Conservation (phyloP, 64 coral and sea anemone genomes). For the Montipora efflorescens region DNA sequence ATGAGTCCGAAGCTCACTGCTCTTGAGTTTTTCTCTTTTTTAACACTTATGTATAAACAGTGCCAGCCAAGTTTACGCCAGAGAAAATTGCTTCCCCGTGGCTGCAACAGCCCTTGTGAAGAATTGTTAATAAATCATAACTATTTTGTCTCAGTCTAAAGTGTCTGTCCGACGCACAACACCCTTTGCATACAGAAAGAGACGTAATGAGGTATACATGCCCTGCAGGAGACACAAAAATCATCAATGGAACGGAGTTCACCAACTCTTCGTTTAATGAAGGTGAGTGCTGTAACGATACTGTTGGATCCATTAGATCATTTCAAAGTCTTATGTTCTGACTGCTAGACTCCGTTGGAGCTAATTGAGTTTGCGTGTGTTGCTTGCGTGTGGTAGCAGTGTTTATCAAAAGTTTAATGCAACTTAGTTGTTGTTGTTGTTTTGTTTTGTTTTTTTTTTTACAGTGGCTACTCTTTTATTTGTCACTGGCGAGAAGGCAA, state of each 20-base stretch:
- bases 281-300: constrained; percentile 48
- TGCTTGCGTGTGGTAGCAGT: no score
- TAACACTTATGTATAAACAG: no score
- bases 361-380: no score
- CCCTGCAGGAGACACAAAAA: constrained; percentile 46
- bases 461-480: constrained; percentile 95
- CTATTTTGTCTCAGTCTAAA: constrained; percentile 52
- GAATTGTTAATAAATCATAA: background rate
- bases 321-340: no score
- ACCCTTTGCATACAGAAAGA: constrained; percentile 80
- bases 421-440: background rate
- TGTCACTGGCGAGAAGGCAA: constrained; percentile 94
- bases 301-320: no score
- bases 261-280: constrained; percentile 92
- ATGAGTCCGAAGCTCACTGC: no score
- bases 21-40: no score
- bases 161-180: constrained; percentile 68
- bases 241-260: constrained; percentile 77
- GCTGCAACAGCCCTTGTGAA: no score
- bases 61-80: no score
- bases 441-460: no score
- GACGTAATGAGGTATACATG: constrained; percentile 93
- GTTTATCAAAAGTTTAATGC: background rate
- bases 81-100: no score
- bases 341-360: no score